Evolutionary conservation across 2,113 vertebrate genomes (phyloP).

Genomic region (Elanus axillaris): DNA sequence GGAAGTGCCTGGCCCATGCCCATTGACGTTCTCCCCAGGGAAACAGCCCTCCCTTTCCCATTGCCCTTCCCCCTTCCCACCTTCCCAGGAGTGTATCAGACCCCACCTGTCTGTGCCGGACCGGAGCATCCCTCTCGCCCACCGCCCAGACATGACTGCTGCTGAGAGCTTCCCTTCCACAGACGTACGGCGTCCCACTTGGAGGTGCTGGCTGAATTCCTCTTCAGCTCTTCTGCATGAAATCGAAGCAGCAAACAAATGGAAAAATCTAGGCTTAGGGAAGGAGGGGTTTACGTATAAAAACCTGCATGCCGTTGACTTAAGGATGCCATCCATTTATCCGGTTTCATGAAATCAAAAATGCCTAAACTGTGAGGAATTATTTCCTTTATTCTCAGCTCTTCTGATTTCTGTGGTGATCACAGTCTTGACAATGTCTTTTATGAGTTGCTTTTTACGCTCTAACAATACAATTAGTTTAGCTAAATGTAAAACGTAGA

Average conservation of each 20-base stretch:
- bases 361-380: background rate
- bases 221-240: background rate
- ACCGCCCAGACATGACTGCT: background rate
- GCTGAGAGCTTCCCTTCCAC: background rate
- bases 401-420: background rate
- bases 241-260: background rate
- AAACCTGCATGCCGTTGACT: background rate
- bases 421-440: background rate
- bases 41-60: background rate
- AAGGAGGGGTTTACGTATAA: background rate
- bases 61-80: background rate
- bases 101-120: background rate
- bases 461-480: background rate
- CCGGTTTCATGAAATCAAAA: background rate
- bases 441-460: background rate
- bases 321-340: background rate
- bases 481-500: background rate
- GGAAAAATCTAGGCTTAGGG: background rate
- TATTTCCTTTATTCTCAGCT: background rate
- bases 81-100: background rate
- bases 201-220: accelerated
- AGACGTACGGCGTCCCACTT: background rate
- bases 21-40: background rate
- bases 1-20: background rate
- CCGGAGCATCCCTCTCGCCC: background rate